Evolutionary conservation across 1,140 invertebrate species (phyloP), one percentile per base, ranked within the genome.

Genomic region (Atta cephalotes): DNA sequence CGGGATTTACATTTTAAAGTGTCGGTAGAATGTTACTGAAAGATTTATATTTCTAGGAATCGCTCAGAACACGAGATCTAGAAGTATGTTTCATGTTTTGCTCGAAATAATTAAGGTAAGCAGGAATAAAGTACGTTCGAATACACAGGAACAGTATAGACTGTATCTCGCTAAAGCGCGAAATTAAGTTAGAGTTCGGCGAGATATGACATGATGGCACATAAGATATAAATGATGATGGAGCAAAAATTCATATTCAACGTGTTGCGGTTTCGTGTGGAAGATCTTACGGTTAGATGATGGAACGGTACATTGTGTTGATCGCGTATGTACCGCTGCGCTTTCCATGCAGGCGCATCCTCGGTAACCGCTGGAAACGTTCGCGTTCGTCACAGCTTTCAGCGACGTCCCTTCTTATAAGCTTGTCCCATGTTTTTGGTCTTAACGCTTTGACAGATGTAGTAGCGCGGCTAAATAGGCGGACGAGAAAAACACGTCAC

Each of bases 241-340:
- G 28, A 12, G 56, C 56, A 88, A 81, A 89, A 89, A 90, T 90
- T 89, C 86, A 82, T 62, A 79, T 74, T 53, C 72, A 74, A 79
- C 88, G 77, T 79, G 81, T 76, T 89, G 88, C 89, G 89, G 77
- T 90, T 89, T 89, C 88, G 79, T 56, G 88, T 82, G 78, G 65
- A 25, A 35, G 72, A 66, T 81, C 66, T 87, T 89, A 84, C 86
- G 77, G 85, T 78, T 86, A 80, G 76, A 89, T 88, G 87, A 66
- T 21, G 76, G 28, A 88, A 90, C 88, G 88, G 88, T 89, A 90
- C 89, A 90, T 90, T 89, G 81, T 89, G 88, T 72, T 49, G 56
- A 31, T 18, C 39, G 74, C 45, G 58, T 16, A 25, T 74, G 63
- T 45, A 45, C 70, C 88, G 88, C 77, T 89, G 78, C 85, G 77